A percentile compares a stretch with the other conserved stretches of the same genome.
Evolutionary conservation across 2,113 vertebrate species (phyloP).

Genomic region (Alethe diademata): DNA sequence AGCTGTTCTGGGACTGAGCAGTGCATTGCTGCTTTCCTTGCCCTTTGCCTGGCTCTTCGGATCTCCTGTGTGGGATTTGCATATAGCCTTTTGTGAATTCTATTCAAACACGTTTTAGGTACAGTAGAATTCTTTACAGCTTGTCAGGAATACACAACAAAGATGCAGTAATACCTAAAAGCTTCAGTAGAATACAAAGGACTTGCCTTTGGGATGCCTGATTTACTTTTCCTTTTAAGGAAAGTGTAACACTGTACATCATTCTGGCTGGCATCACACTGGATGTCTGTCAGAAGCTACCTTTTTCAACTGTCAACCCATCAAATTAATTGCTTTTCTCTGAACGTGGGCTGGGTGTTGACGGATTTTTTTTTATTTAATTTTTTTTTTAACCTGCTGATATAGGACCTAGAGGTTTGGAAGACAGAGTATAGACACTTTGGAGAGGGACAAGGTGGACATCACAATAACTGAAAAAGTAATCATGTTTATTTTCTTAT

Average conservation of each 20-base stretch:
- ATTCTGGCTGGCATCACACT: conserved; percentile 23
- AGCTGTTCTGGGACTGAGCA: not conserved
- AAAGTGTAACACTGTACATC: not conserved
- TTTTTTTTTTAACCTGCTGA: not conserved
- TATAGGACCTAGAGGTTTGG: not conserved
- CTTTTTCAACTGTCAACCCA: conserved; percentile 48
- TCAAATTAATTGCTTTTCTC: conserved; percentile 61
- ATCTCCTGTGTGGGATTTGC: not conserved
- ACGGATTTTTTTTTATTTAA: not conserved
- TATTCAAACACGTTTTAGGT: not conserved
- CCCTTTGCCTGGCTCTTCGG: not conserved
- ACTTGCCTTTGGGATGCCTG: conserved; percentile 26
- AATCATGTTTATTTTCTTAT: conserved; percentile 46
- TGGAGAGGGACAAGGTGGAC: conserved; percentile 49
- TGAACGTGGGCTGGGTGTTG: not conserved
- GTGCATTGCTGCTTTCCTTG: not conserved
- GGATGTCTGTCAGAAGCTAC: conserved; percentile 41
- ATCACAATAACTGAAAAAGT: conserved; percentile 14
- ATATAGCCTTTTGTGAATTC: conserved; percentile 8
- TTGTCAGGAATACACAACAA: conserved; percentile 30
- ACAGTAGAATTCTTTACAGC: not conserved
- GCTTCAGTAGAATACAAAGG: conserved; percentile 19
- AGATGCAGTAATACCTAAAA: conserved; percentile 14
- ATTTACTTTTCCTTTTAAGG: conserved; percentile 30
- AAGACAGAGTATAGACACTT: not conserved